Conservation (phyloP, 2,888 invertebrate species). For the Pteria penguin region DNA sequence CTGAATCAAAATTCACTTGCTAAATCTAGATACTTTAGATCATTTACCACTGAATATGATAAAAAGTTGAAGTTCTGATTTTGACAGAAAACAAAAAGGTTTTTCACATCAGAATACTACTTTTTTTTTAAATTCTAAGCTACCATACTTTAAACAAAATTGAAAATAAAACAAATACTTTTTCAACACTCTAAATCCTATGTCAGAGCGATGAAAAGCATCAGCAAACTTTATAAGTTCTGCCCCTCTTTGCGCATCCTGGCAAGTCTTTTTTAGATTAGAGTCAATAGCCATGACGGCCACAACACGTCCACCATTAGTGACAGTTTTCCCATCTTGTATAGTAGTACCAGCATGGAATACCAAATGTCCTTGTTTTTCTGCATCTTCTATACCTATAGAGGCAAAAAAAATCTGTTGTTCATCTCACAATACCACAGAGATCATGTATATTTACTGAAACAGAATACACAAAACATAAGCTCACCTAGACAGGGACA, state of each 20-base stretch:
- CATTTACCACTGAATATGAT: too few species aligned
- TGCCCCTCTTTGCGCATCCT: conserved; percentile 86
- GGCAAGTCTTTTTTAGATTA: conserved; percentile 87
- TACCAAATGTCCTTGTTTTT: conserved; percentile 80
- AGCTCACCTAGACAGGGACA: too few species aligned
- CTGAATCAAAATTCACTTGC: too few species aligned
- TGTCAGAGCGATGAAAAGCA: conserved; percentile 92
- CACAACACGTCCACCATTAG: conserved; percentile 94
- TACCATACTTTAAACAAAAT: not conserved
- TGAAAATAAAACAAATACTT: conserved; percentile 82
- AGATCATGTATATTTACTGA: too few species aligned
- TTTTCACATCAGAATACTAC: too few species aligned
- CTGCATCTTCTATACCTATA: conserved; percentile 68
- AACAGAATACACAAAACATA: too few species aligned
- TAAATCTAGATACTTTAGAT: too few species aligned
- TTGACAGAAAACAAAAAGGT: too few species aligned
- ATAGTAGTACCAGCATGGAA: conserved; percentile 93
- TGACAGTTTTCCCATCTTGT: conserved; percentile 84
- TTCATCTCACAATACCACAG: too few species aligned
- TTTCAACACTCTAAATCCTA: conserved; percentile 91
- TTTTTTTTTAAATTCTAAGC: too few species aligned
- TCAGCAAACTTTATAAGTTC: conserved; percentile 91
- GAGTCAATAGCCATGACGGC: conserved; percentile 86
- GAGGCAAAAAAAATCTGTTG: not conserved
- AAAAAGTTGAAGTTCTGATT: too few species aligned